Evolutionary conservation across 1,140 invertebrate genomes (phyloP), one percentile per base, ranked within the genome.

Genomic region (Saxidomus purpurata): DNA sequence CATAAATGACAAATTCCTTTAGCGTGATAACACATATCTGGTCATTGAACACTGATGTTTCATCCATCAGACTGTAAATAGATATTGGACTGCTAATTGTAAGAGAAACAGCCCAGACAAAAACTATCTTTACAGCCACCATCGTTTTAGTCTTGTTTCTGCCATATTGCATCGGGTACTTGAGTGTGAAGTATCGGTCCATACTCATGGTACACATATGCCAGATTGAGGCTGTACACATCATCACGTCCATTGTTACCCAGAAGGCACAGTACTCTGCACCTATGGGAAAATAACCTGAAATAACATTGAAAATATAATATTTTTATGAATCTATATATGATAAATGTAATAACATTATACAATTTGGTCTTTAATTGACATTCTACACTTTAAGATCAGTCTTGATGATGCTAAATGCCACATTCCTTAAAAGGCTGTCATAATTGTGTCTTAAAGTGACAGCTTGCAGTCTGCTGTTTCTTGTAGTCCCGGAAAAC

Each of bases 181-280:
- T 94, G 40, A 96, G 91, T 0, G 94, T 95, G 87, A 96, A 96
- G 91, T 90, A 96, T 92, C 98, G 97, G 89, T 98, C 98, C 90
- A 99, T 96, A 52, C 98, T 98, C 95, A 99, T 99, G 96, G 98
- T 98, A 95, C 98, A 99, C 98, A 99, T 99, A 97, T 99, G 99
- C 97, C 99, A 98, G 94, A 99, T 99, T 93, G 98, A 98, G 11
- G 98, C 98, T 0, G 98, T 98, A 94, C 98, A 99, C 80, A 98
- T 98, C 43, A 99, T 96, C n/a, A 99, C 98, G 95, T 99, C 98
- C 91, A 98, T 98, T 1, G 98, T 98, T 74, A 98, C 98, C 97
- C 99, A 99, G 49, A 99, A 97, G 94, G 98, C 98, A 96, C 98
- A 99, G 97, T 98, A 98, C 55, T 97, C 97, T 63, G 98, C 96